Percentiles rank a stretch among this genome's conserved stretches.
These are phyloP conservation scores for Boloria euphrosyne DNA, from an alignment of 2,888 invertebrate genomes.

Conservation along the genomic window DNA sequence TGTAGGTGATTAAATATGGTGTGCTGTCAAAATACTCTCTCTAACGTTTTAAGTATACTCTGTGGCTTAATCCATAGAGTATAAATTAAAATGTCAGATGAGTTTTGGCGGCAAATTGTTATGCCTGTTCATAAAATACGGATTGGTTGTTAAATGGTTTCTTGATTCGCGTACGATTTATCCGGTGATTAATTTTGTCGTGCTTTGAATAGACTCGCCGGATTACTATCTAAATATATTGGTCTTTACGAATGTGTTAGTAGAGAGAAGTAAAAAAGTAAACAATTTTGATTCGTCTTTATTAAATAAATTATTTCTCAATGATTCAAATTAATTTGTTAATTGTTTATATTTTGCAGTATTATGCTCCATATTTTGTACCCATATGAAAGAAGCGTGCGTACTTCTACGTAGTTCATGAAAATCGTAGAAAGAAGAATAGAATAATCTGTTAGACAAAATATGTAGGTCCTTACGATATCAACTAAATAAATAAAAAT, in stretches of 20 bases:
- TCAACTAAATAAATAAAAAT: no score
- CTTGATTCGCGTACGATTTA: constrained; percentile 69
- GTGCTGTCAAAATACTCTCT: constrained; percentile 40
- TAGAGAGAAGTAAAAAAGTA: background rate
- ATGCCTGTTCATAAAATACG: constrained; percentile 55
- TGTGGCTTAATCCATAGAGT: constrained; percentile 40
- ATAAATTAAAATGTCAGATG: constrained; percentile 36
- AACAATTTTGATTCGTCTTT: background rate
- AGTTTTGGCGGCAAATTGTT: constrained; percentile 42
- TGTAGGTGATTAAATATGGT: constrained; percentile 79
- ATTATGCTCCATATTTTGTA: no score
- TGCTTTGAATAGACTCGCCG: constrained; percentile 24
- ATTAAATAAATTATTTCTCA: no score
- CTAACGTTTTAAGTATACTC: constrained; percentile 30
- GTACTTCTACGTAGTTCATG: no score
- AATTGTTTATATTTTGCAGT: no score
- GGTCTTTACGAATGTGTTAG: constrained; percentile 15
- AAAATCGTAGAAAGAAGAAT: no score
- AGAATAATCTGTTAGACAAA: no score
- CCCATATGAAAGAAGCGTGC: no score
- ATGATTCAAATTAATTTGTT: no score
- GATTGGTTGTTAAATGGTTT: constrained; percentile 81
- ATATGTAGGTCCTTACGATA: no score
- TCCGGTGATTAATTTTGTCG: constrained; percentile 70
- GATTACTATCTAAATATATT: constrained; percentile 28